Evolutionary conservation across 1,140 invertebrate species (phyloP), one percentile per base, ranked within the genome.

Genomic region (Diplogasteroides magnus): DNA sequence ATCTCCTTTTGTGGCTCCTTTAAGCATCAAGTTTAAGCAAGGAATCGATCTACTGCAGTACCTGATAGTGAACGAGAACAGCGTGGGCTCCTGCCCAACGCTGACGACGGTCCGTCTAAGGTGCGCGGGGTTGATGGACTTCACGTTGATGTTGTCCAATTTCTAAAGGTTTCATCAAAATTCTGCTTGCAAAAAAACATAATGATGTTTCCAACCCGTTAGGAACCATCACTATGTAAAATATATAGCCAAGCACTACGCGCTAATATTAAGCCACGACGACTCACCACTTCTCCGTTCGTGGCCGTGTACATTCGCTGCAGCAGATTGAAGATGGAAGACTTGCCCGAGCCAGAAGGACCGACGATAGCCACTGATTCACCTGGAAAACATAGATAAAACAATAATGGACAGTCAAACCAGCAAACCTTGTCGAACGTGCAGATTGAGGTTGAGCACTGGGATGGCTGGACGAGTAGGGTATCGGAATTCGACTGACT

Each of bases 291-390:
- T 71, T 77, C 67, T 2, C 81, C 81, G 14, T 71, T 61, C 26
- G 70, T 76, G 27, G 83, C 76, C 57, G 84, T 82, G 74, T 86
- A 86, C 72, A 86, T 84, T 31, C 85, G 71, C 68, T 85, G 83
- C 27, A 86, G 69, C 28, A 86, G 72, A 25, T 81, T 76, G 14
- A 86, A 78, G 19, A 82, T 77, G 6, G 85, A 85, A 57, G 76
- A 79, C 58, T 81, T 81, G 15, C 80, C 79, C 23, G 71, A 79
- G 0, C 84, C 84, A 69, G 83, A 85, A 2, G 81, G 77, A 0
- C 85, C 84, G 19, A 85, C 84, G 23, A 85, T 71, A 28, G 84
- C 84, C 27, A 84, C 77, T 0, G 77, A 78, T 62, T 84, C 74
- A 3, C 84, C 83, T 13, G 73, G 67, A 11, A 74, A 67, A 6